Evolutionary conservation across 2,888 invertebrate species (phyloP), one percentile per base, ranked within the genome.

Genomic region (Sepioteuthis lessoniana): DNA sequence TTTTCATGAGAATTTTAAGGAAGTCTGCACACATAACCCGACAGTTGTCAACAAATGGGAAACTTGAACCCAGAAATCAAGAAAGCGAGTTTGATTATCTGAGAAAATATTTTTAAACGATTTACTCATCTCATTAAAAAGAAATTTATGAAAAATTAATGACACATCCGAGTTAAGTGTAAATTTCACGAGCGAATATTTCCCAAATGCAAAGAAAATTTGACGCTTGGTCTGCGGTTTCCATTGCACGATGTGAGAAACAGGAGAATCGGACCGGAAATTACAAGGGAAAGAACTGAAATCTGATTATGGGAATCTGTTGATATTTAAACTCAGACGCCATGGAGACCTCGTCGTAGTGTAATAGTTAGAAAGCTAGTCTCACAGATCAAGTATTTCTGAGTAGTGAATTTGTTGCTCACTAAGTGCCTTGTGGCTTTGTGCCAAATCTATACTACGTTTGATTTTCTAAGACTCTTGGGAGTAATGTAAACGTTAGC

Each of bases 101-200:
- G n/a, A 76, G 76, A 76, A 76, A 76, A 76, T 76, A 76, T 76
- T 76, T 76, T 76, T 76, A 76, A 76, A 76, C 76, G 76, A 76
- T 76, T 76, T 76, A 76, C 76, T 76, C 76, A 76, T 76, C 76
- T 76, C 76, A 76, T 76, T 76, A 76, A 76, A 76, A 76, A 76
- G 16, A 35, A 76, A 76, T 76, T 76, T 35, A 76, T 35, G 76
- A 76, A 35, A 35, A 76, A n/a, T 76, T 76, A 76, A 76, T 76
- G 76, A 76, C 76, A 76, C n/a, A 76, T 76, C n/a, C 25, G 76
- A n/a, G n/a, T 3, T 2, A 13, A 76, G 76, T 76, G 76, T 76
- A n/a, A 35, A 76, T 76, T 76, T 76, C n/a, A 76, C 19, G n/a
- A 35, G 3, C 8, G 76, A n/a, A 76, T 35, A 13, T 76, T 35